Conservation (phyloP, 30 jellyfish, hydroid and myxozoan genomes). For the Calvadosia cruxmelitensis region DNA sequence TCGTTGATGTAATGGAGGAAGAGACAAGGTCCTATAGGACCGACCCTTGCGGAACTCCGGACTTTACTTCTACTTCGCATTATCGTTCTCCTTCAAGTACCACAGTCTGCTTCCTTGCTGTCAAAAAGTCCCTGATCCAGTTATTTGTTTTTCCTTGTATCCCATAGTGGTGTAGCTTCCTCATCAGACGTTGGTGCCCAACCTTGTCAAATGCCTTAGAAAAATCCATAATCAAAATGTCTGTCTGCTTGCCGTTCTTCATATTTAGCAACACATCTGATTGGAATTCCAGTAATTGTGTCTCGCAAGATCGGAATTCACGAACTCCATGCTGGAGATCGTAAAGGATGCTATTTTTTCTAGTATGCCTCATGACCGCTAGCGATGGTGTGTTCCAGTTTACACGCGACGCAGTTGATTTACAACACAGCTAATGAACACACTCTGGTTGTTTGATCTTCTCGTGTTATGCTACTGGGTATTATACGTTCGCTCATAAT, state of each 20-base stretch:
- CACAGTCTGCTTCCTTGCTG: neutral
- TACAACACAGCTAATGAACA: too few relatives aligned
- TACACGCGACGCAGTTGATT: too few relatives aligned
- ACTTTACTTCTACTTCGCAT: neutral
- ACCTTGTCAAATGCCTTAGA: slow-evolving; percentile 19
- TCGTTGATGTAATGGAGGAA: slow-evolving; percentile 10
- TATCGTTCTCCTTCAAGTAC: slow-evolving; percentile 24
- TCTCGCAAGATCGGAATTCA: slow-evolving; percentile 22
- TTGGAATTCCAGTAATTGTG: slow-evolving; percentile 13
- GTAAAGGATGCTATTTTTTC: slow-evolving; percentile 10
- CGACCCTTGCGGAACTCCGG: slow-evolving; percentile 30
- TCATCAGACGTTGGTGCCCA: slow-evolving; percentile 11
- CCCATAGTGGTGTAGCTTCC: slow-evolving; percentile 10
- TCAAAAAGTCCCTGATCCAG: neutral
- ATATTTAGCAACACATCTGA: slow-evolving; percentile 16
- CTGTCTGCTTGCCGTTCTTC: slow-evolving; percentile 14
- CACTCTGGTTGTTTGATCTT: too few relatives aligned
- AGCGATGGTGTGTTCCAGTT: slow-evolving; percentile 23
- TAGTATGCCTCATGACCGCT: slow-evolving; percentile 11
- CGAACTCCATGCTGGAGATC: slow-evolving; percentile 25
- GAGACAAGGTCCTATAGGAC: slow-evolving; percentile 25
- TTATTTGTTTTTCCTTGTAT: slow-evolving; percentile 6
- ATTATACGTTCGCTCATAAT: too few relatives aligned
- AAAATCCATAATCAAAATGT: slow-evolving; percentile 11
- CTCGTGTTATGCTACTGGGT: too few relatives aligned